These are phyloP conservation scores for Panzeria rudis DNA, from an alignment of 2,888 invertebrate genomes.

Conservation along the genomic window DNA sequence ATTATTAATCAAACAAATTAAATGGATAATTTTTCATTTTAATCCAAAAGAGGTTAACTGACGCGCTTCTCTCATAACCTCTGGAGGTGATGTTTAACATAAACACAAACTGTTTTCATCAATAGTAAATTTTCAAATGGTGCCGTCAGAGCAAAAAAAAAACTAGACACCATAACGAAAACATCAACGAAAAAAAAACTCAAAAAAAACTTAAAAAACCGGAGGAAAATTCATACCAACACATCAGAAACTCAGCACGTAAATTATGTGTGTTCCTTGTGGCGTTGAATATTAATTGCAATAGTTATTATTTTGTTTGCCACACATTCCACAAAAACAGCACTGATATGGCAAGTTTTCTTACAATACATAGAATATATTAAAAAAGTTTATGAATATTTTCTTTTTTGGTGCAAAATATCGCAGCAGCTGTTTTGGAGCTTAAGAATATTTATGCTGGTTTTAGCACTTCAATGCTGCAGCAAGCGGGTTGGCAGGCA, in stretches of 20 bases:
- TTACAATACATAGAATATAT: conserved; percentile 15
- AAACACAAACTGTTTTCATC: conserved; percentile 51
- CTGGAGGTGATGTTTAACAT: conserved; percentile 33
- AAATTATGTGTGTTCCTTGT: conserved; percentile 83
- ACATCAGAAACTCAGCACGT: conserved; percentile 82
- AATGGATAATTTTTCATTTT: conserved; percentile 55
- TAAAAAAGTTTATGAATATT: conserved; percentile 24
- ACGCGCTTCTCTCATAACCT: conserved; percentile 31
- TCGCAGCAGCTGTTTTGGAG: conserved; percentile 64
- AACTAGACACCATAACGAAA: conserved; percentile 12
- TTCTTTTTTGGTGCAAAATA: conserved; percentile 36
- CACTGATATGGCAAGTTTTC: conserved; percentile 52
- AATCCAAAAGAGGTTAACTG: conserved; percentile 53
- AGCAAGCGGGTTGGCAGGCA: conserved; percentile 42
- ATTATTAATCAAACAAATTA: conserved; percentile 57
- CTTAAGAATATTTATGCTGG: conserved; percentile 52
- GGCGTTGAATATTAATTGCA: conserved; percentile 84
- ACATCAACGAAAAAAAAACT: conserved; percentile 14
- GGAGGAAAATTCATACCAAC: conserved; percentile 50
- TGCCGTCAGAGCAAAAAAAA: conserved; percentile 32
- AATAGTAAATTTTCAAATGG: conserved; percentile 55
- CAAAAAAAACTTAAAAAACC: background rate
- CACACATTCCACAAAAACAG: conserved; percentile 63
- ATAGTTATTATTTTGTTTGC: conserved; percentile 74
- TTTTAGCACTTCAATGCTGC: conserved; percentile 38